These are phyloP conservation scores for Mormyrops boulengeri DNA, from an alignment of 2,797 vertebrate species.

Conservation along the genomic window DNA sequence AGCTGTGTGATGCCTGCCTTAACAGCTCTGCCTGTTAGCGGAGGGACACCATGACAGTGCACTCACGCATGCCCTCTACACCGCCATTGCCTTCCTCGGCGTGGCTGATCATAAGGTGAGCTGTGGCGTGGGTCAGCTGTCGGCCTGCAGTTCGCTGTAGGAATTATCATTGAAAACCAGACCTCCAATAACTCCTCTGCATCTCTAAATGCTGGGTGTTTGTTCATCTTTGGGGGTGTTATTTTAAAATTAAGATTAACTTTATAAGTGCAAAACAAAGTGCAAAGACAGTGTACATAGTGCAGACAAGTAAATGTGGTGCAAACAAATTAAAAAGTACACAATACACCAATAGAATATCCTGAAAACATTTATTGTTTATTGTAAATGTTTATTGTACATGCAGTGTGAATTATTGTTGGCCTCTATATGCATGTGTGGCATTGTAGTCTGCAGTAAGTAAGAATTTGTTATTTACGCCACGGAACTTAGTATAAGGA, in stretches of 20 bases:
- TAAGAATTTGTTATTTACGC: background rate
- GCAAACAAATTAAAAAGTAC: too few species aligned
- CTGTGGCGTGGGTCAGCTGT: background rate
- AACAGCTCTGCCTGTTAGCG: conserved; percentile 54
- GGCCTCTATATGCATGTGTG: too few species aligned
- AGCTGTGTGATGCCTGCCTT: background rate
- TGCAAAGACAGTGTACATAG: too few species aligned
- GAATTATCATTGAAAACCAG: background rate
- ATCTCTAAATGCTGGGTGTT: too few species aligned
- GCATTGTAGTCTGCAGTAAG: background rate
- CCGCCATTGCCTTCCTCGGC: conserved; percentile 83
- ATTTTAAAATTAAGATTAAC: too few species aligned
- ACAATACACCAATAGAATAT: too few species aligned
- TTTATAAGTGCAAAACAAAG: too few species aligned
- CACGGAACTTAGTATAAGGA: background rate
- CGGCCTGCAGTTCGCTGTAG: background rate
- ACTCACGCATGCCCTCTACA: conserved; percentile 89
- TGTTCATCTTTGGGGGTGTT: too few species aligned
- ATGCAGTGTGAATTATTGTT: too few species aligned
- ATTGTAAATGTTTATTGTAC: too few species aligned
- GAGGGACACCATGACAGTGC: conserved; percentile 96
- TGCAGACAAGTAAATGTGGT: too few species aligned
- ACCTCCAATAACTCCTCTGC: background rate
- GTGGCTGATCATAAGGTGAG: conserved; percentile 95
- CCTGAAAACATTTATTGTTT: too few species aligned